Evolutionary conservation across 2,888 invertebrate genomes (phyloP).

Genomic region (Toxonevra muliebris): DNA sequence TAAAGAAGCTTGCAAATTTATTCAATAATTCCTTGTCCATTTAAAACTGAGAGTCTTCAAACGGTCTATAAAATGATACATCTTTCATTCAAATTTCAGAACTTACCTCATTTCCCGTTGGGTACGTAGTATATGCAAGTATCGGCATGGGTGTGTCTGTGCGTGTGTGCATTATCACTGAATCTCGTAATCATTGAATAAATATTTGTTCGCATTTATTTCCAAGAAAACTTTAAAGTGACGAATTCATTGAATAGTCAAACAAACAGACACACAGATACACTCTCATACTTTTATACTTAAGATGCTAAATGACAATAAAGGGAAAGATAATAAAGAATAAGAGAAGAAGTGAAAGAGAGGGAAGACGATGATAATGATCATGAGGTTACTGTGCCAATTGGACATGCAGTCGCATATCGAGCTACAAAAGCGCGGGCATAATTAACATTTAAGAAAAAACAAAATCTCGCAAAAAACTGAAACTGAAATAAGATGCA

Average conservation of each 20-base stretch:
- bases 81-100: no score
- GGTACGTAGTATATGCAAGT: not conserved
- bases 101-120: no score
- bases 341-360: constrained; percentile 1
- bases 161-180: not conserved
- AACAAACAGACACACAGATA: no score
- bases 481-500: constrained; percentile 33
- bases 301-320: not conserved
- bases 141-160: not conserved
- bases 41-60: no score
- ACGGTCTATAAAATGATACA: no score
- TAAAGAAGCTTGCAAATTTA: no score
- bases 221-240: constrained; percentile 8
- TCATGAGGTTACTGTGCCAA: constrained; percentile 34
- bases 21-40: no score
- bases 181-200: constrained; percentile 4
- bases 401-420: constrained; percentile 22
- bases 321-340: constrained; percentile 6
- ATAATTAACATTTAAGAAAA: not conserved
- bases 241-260: no score
- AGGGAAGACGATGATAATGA: not conserved
- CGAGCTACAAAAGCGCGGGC: not conserved
- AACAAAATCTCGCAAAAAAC: no score
- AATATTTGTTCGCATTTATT: constrained; percentile 13
- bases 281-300: no score